Evolutionary conservation across 2,888 invertebrate species (phyloP).

Genomic region (Aphrophora alni): DNA sequence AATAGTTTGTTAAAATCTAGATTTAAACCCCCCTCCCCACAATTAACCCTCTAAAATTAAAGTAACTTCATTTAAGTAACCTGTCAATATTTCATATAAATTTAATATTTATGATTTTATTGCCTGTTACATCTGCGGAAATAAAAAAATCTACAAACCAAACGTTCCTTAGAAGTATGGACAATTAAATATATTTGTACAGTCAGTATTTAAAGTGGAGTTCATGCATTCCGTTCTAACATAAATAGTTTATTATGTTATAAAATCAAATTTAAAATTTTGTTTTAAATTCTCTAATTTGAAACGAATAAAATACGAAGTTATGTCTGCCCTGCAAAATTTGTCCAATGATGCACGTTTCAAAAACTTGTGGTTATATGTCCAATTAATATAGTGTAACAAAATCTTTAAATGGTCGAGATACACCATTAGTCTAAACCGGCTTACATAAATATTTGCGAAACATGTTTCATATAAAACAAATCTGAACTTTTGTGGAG

Average conservation of each 20-base stretch:
- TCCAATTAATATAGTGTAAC: too few relatives aligned
- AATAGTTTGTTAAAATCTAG: neutral
- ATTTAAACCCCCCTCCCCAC: neutral
- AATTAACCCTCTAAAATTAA: neutral
- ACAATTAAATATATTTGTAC: conserved; percentile 6
- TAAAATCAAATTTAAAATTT: neutral
- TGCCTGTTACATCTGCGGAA: conserved; percentile 24
- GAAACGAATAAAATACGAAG: neutral
- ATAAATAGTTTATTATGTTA: neutral
- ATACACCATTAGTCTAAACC: too few relatives aligned
- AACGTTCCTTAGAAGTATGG: neutral
- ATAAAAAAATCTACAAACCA: conserved; percentile 4
- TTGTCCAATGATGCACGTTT: neutral
- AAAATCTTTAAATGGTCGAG: too few relatives aligned
- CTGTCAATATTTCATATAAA: conserved; percentile 11
- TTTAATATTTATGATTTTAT: conserved; percentile 26
- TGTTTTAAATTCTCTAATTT: neutral
- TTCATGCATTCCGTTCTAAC: neutral
- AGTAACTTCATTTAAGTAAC: conserved; percentile 30
- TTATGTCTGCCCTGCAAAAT: neutral
- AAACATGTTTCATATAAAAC: too few relatives aligned
- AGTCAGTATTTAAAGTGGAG: neutral
- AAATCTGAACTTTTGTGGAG: neutral
- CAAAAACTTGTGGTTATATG: neutral
- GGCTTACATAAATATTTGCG: too few relatives aligned